phyloP scores from a whole-genome alignment of 2,888 invertebrate species.

The Phlogophora meticulosa region DNA sequence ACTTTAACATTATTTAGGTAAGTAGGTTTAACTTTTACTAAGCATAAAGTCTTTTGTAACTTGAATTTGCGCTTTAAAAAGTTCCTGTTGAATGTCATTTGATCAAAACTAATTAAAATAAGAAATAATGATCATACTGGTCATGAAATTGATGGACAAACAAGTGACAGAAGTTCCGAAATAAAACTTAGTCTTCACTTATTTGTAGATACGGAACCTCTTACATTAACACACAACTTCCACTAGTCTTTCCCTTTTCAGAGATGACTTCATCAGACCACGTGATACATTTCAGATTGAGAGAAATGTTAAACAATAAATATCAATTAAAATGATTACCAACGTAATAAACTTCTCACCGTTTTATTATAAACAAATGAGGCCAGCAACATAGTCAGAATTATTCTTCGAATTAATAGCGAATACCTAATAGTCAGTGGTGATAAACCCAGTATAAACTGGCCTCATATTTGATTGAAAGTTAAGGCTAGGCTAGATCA shows the following conservation, averaged over 20 bases:
- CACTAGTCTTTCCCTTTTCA: not conserved
- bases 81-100: too few relatives aligned
- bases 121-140: too few relatives aligned
- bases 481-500: conserved; percentile 17
- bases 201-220: not conserved
- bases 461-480: too few relatives aligned
- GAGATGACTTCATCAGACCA: conserved; percentile 28
- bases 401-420: not conserved
- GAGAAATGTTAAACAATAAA: conserved; percentile 38
- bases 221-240: not conserved
- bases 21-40: too few relatives aligned
- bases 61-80: too few relatives aligned
- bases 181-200: not conserved
- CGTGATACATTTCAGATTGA: conserved; percentile 24
- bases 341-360: conserved; percentile 16
- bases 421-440: not conserved
- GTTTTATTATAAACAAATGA: conserved; percentile 33
- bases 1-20: too few relatives aligned
- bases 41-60: too few relatives aligned
- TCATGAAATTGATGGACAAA: too few relatives aligned
- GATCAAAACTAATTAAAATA: too few relatives aligned
- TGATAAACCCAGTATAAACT: too few relatives aligned
- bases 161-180: too few relatives aligned
- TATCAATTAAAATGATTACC: conserved; percentile 54
- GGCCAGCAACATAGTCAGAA: not conserved